These are phyloP conservation scores for Agonopterix alstromeriana DNA, from an alignment of 2,888 invertebrate species.

Conservation along the genomic window DNA sequence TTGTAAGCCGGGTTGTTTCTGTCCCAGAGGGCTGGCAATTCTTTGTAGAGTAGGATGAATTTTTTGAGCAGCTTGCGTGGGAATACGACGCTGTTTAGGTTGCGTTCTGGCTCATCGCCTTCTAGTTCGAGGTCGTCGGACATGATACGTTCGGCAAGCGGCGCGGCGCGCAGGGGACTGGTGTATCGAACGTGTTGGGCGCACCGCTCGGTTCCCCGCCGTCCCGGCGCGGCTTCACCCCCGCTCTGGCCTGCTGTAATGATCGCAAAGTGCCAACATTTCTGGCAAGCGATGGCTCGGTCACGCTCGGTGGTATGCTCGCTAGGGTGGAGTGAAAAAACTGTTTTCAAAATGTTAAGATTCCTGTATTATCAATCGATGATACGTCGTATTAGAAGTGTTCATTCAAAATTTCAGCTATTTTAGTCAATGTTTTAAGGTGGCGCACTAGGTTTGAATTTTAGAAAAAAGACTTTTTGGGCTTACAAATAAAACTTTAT, in stretches of 20 bases:
- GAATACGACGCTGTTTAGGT: constrained; percentile 34
- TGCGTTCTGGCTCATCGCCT: background rate
- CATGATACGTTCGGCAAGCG: constrained; percentile 43
- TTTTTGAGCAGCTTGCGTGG: constrained; percentile 48
- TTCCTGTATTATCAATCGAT: no score
- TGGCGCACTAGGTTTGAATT: no score
- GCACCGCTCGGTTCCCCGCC: constrained; percentile 9
- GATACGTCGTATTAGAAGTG: no score
- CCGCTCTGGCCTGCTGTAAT: background rate
- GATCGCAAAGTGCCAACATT: background rate
- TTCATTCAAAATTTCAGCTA: no score
- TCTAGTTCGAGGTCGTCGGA: constrained; percentile 16
- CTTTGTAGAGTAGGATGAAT: constrained; percentile 49
- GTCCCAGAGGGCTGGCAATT: constrained; percentile 53
- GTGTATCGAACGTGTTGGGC: constrained; percentile 10
- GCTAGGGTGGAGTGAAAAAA: no score
- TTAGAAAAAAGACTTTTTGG: no score
- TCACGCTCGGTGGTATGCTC: background rate
- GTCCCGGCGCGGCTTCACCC: background rate
- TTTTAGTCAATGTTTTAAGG: no score
- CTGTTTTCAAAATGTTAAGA: no score
- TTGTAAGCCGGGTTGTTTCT: constrained; percentile 40
- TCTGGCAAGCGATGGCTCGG: background rate
- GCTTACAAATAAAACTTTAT: no score
- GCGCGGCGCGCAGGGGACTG: constrained; percentile 60